Evolutionary conservation across 2,113 vertebrate genomes (phyloP).

Genomic region (Glaucidium brasilianum): DNA sequence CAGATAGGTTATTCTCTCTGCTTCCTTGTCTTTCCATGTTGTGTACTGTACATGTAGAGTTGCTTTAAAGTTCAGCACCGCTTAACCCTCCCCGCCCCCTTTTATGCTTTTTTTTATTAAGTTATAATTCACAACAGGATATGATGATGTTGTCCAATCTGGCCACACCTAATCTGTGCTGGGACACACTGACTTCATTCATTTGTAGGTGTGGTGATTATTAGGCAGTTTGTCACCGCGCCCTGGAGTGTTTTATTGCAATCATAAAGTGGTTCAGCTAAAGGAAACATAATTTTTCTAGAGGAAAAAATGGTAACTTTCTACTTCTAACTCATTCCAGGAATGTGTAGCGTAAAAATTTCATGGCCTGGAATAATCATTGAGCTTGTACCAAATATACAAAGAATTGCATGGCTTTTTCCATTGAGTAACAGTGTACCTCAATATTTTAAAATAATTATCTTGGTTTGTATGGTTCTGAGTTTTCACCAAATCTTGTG

Average conservation of each 20-base stretch:
- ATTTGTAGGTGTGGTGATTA: conserved; percentile 22
- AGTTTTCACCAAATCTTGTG: neutral
- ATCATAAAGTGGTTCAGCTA: neutral
- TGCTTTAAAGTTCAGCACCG: neutral
- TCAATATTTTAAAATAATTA: neutral
- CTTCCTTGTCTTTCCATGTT: neutral
- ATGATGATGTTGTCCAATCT: neutral
- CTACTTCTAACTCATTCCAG: neutral
- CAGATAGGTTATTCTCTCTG: neutral
- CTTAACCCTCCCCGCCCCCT: neutral
- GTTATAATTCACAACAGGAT: conserved; percentile 41
- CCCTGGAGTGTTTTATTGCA: conserved; percentile 43
- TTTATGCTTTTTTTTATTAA: neutral
- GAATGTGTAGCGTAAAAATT: neutral
- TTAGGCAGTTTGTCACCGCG: conserved; percentile 23
- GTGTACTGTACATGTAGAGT: neutral
- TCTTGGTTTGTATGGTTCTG: neutral
- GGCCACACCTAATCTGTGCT: conserved; percentile 33
- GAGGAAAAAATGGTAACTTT: neutral
- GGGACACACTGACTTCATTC: conserved; percentile 55
- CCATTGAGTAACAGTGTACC: neutral
- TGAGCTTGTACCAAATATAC: neutral
- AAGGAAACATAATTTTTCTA: conserved; percentile 17
- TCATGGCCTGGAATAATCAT: neutral
- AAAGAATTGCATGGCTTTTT: neutral